Base-by-base conservation (phyloP, 2,888 invertebrate species). In the Phyllotreta striolata region DNA sequence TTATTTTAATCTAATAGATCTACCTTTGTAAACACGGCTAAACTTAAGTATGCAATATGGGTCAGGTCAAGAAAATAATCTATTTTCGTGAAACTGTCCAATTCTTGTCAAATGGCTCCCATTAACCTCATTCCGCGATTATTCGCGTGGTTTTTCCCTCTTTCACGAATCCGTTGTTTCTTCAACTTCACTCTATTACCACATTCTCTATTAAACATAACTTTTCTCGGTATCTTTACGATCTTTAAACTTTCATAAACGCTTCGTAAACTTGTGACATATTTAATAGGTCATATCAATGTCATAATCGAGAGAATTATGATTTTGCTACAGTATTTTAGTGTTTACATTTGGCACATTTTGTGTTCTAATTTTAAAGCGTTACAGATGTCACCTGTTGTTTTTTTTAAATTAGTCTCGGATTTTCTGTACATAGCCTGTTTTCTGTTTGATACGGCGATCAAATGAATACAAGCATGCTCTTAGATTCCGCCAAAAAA, bases 321-420 rank as follows among this genome's bases (percentile, higher is more conserved):
- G 37, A 49, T 49, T 34, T 49, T 49, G 49, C 49, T 35, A 35
- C 34, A 49, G 49, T 47, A 47, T 47, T 47, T 47, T 47, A 47
- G 47, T 49, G 35, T 51, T 54, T 57, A 56, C 41, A 55, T 1
- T 59, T 75, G 74, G 72, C 74, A 74, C 10, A 40, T 66, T 55
- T 59, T 13, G 64, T 60, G 64, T 67, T 73, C 72, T 74, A 75
- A 76, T 75, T 76, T 71, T 68, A 64, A 61, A 59, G 24, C 41
- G 40, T 70, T 38, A 66, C 62, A 70, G 67, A 67, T 72, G 69
- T 73, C 74, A 77, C 74, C 74, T 76, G 75, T 74, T 75, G 68
- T 76, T 73, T 70, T 71, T 66, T 41, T 24, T 39, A 40, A 58
- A 40, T 47, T 39, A 55, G 41, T 37, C 37, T 47, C 12, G 44